Evolutionary conservation across 2,888 invertebrate genomes (phyloP).

Genomic region (Cylloceria caligata): DNA sequence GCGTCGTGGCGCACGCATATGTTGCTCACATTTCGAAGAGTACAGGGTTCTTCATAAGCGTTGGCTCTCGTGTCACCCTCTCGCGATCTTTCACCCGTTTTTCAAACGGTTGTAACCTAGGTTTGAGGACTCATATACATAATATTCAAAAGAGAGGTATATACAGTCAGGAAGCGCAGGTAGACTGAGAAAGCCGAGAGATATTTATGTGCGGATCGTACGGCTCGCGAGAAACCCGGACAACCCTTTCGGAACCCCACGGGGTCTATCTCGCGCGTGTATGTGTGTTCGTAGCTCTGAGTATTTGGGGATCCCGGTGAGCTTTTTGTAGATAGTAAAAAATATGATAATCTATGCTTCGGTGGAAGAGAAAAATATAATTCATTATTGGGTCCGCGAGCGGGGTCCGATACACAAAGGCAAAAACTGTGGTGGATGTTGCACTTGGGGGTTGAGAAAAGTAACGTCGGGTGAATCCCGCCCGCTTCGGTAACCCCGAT

Average conservation of each 20-base stretch:
- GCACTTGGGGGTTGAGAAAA: slow-evolving; percentile 51
- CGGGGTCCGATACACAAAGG: slow-evolving; percentile 53
- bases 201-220: slow-evolving; percentile 78
- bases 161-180: slow-evolving; percentile 67
- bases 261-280: slow-evolving; percentile 41
- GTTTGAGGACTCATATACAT: slow-evolving; percentile 61
- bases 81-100: slow-evolving; percentile 57
- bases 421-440: slow-evolving; percentile 52
- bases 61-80: slow-evolving; percentile 56
- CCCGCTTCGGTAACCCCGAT: slow-evolving; percentile 75
- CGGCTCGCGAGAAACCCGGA: slow-evolving; percentile 46
- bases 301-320: slow-evolving; percentile 48
- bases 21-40: slow-evolving; percentile 64
- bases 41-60: slow-evolving; percentile 30
- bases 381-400: slow-evolving; percentile 79
- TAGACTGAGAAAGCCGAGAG: slow-evolving; percentile 71
- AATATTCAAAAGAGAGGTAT: slow-evolving; percentile 62
- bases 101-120: slow-evolving; percentile 42
- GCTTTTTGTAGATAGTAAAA: slow-evolving; percentile 83
- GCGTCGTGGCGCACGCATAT: slow-evolving; percentile 77
- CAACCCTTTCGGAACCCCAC: slow-evolving; percentile 70
- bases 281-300: slow-evolving; percentile 34
- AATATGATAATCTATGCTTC: slow-evolving; percentile 84
- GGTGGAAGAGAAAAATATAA: slow-evolving; percentile 84
- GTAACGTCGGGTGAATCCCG: slow-evolving; percentile 79